Conservation (phyloP, 2,797 vertebrate species). For the Danio jaintianensis region DNA sequence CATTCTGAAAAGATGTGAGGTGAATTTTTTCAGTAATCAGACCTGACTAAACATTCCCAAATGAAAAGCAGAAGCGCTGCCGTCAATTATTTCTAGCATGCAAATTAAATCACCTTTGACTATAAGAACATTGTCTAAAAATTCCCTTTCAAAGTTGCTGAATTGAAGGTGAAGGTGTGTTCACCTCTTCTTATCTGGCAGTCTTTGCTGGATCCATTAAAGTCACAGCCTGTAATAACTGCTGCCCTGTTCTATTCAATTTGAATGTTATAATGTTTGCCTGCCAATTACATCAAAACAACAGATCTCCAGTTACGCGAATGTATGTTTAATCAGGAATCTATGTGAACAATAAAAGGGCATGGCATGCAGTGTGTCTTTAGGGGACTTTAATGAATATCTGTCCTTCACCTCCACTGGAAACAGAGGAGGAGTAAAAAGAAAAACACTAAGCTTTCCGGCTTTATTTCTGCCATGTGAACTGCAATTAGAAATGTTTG, state of each 20-base stretch:
- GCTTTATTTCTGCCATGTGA: background rate
- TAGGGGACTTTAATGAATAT: background rate
- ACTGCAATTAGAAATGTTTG: background rate
- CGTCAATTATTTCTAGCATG: slow-evolving; percentile 1
- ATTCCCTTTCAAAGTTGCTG: slow-evolving; percentile 6
- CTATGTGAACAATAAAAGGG: slow-evolving; percentile 20
- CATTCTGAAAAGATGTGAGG: background rate
- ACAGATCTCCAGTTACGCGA: background rate
- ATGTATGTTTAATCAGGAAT: background rate
- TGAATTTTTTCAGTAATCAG: background rate
- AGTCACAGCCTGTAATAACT: slow-evolving; percentile 8
- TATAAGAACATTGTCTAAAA: background rate
- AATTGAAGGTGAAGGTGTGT: slow-evolving; percentile 24
- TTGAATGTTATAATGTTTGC: background rate
- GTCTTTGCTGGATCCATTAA: background rate
- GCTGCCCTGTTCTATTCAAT: slow-evolving; percentile 17
- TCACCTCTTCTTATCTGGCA: background rate
- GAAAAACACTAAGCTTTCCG: background rate
- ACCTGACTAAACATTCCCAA: slow-evolving; percentile 5
- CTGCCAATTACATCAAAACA: background rate
- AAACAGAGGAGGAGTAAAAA: background rate
- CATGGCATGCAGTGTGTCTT: background rate
- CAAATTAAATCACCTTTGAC: slow-evolving; percentile 2
- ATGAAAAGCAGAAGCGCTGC: background rate
- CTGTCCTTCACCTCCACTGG: slow-evolving; percentile 24